Evolutionary conservation across 2,113 vertebrate species (phyloP).

Genomic region (Nanorana parkeri): DNA sequence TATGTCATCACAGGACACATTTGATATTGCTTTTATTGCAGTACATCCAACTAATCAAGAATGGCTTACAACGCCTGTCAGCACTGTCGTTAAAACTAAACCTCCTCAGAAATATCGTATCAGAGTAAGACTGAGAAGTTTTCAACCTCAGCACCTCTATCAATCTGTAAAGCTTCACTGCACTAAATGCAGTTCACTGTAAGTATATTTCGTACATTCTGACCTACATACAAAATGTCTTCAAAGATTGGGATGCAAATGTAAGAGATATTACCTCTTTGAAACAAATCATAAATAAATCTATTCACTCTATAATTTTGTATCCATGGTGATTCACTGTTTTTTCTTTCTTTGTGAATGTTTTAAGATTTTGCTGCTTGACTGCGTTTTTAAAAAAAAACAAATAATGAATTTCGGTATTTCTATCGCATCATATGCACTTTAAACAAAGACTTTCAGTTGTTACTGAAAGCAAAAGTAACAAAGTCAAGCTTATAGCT

Average conservation of each 20-base stretch:
- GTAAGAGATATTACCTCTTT: too few relatives aligned
- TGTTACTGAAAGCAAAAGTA: too few relatives aligned
- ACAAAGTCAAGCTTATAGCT: too few relatives aligned
- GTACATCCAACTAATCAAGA: slow-evolving; percentile 80
- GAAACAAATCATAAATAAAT: too few relatives aligned
- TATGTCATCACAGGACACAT: background rate
- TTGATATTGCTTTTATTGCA: slow-evolving; percentile 63
- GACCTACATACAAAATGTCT: background rate
- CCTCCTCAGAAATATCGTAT: slow-evolving; percentile 79
- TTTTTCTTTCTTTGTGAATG: background rate
- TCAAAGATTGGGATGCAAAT: background rate
- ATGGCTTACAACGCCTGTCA: slow-evolving; percentile 71
- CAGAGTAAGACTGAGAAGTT: slow-evolving; percentile 81
- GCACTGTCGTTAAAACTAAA: slow-evolving; percentile 70
- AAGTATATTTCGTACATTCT: slow-evolving; percentile 64
- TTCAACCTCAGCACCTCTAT: slow-evolving; percentile 80
- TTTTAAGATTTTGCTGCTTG: too few relatives aligned
- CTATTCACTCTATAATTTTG: background rate
- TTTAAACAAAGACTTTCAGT: too few relatives aligned
- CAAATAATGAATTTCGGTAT: too few relatives aligned
- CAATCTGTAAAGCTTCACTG: slow-evolving; percentile 91
- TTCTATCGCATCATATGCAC: too few relatives aligned
- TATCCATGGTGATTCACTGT: background rate
- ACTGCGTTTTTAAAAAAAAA: too few relatives aligned
- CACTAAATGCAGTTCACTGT: slow-evolving; percentile 85